phyloP scores from a whole-genome alignment of 2,113 vertebrate species.

The Tauraco erythrolophus region DNA sequence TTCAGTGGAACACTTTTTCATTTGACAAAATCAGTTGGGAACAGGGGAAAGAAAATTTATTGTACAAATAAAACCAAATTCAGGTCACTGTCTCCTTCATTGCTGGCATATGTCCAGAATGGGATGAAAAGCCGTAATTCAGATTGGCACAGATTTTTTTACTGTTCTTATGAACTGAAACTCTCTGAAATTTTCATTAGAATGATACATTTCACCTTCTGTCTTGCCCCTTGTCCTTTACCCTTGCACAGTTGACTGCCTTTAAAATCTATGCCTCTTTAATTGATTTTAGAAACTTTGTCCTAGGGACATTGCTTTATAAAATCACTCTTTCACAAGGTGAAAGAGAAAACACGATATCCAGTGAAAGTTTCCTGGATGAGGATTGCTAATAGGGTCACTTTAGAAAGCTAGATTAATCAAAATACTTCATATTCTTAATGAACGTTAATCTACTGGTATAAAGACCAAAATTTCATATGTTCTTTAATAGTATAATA shows the following conservation, averaged over 20 bases:
- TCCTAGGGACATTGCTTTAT: not conserved
- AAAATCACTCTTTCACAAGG: conserved; percentile 4
- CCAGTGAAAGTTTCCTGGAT: not conserved
- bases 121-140: not conserved
- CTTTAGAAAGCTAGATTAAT: not conserved
- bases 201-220: conserved; percentile 24
- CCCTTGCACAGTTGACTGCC: not conserved
- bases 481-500: not conserved
- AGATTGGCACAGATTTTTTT: not conserved
- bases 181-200: conserved; percentile 8
- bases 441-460: not conserved
- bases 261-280: conserved; percentile 20
- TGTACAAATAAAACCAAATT: conserved; percentile 9
- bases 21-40: not conserved
- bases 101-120: conserved; percentile 11
- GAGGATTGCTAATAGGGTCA: not conserved
- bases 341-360: not conserved
- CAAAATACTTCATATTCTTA: not conserved
- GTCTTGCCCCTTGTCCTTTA: conserved; percentile 3
- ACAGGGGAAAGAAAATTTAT: not conserved
- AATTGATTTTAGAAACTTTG: conserved; percentile 31
- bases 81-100: conserved; percentile 27
- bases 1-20: not conserved
- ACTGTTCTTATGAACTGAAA: not conserved
- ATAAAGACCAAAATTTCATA: not conserved